Base-by-base conservation (phyloP, 2,888 invertebrate species). In the Eucriotettix oculatus region DNA sequence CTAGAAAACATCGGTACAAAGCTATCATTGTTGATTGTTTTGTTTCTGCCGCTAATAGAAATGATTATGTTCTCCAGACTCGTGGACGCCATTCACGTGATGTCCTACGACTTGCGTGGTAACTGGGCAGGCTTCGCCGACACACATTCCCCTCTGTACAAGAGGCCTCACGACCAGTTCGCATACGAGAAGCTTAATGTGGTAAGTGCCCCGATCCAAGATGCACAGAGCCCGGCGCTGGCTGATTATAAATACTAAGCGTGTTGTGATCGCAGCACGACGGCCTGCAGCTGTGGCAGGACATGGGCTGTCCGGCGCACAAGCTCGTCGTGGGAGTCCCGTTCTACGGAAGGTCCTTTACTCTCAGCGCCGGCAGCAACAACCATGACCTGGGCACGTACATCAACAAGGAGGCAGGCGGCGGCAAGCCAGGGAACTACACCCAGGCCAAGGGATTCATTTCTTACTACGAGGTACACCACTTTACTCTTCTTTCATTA, bases 81-180 rank as follows among this genome's bases (percentile, higher is more conserved):
- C 57, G 68, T 89, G 58, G 89, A 90, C 70, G 90, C 89, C 0
- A 83, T 90, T 59, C 90, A 90, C 70, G 89, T 87, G 55, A 90
- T 90, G 90, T 82, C 89, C 0, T 90, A 90, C 71, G 90, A 90
- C 73, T 77, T 90, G 56, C 79, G 90, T 62, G 90, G 90, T 12
- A 90, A 90, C 71, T 92, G 92, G 92, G 91, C 87, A 1, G 92
- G 92, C 16, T 91, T 91, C 69, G 91, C 92, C 0, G 92, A 93
- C 69, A 85, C 86, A 0, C 93, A 93, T 71, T 91, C 91, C 67
- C 89, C 92, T 1, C 76, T 93, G 0, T 90, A 90, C 72, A 87
- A 84, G 69, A 79, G 93, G 55, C 87, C 90, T 0, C 88, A 89
- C 68, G 92, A 93, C 72, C 90, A 91, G 70, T 91, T 85, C 78